Percentiles rank a stretch among this genome's conserved stretches.
Conservation (phyloP, 1,140 invertebrate species). For the Trachymyrmex cornetzi region DNA sequence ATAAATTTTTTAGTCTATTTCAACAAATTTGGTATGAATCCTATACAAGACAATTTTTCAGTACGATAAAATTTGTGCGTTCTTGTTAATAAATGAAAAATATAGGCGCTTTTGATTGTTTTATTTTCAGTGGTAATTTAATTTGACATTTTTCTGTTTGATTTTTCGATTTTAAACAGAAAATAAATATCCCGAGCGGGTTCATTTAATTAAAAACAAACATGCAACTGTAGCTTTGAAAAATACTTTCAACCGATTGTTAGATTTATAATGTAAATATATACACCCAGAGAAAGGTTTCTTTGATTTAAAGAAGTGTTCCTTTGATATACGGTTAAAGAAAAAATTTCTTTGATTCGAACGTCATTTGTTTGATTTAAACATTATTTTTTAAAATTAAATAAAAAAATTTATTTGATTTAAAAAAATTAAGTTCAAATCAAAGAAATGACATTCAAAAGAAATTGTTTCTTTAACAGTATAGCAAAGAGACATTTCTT, state of each 20-base stretch:
- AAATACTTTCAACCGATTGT: background rate
- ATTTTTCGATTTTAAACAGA: slow-evolving; percentile 4
- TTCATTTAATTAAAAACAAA: slow-evolving; percentile 24
- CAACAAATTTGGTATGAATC: background rate
- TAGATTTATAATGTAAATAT: background rate
- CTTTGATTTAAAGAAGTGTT: no score
- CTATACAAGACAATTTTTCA: background rate
- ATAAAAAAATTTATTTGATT: no score
- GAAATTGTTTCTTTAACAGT: no score
- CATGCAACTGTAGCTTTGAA: background rate
- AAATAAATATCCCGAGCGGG: background rate
- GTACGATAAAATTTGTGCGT: background rate
- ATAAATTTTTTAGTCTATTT: slow-evolving; percentile 31
- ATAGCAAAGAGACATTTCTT: no score
- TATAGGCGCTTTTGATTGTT: background rate
- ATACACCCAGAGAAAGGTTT: no score
- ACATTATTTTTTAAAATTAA: no score
- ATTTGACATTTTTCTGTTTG: background rate
- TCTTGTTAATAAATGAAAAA: slow-evolving; percentile 22
- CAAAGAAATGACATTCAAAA: no score
- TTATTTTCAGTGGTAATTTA: slow-evolving; percentile 1
- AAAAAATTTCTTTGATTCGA: no score
- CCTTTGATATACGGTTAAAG: no score
- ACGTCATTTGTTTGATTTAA: no score
- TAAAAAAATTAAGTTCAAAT: no score